Percentiles rank a stretch among this genome's conserved stretches.
Evolutionary conservation across 1,140 invertebrate genomes (phyloP).

Genomic region (Drosophila malerkotliana): DNA sequence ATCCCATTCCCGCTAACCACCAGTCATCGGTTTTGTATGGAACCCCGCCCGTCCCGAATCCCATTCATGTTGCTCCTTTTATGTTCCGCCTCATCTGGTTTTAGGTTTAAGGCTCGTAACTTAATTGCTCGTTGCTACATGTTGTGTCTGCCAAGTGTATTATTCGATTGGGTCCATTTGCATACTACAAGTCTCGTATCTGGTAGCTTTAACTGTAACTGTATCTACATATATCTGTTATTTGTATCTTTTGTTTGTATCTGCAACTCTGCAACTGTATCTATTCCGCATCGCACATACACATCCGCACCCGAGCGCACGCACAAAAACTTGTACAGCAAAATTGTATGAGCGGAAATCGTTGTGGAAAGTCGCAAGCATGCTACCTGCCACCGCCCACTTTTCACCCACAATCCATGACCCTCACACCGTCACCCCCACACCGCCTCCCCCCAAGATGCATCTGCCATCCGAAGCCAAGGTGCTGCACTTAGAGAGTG

Average conservation of each 20-base stretch:
- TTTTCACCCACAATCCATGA: neutral
- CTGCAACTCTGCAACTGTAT: slow-evolving; percentile 43
- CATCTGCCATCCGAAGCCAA: slow-evolving; percentile 13
- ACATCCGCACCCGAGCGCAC: slow-evolving; percentile 18
- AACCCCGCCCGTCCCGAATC: neutral
- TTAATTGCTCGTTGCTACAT: slow-evolving; percentile 73
- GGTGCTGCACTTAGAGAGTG: slow-evolving; percentile 35
- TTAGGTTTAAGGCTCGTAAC: slow-evolving; percentile 66
- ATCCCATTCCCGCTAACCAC: slow-evolving; percentile 13
- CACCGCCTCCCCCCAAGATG: slow-evolving; percentile 1
- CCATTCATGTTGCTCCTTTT: slow-evolving; percentile 37
- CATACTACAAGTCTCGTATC: slow-evolving; percentile 42
- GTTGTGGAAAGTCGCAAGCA: slow-evolving; percentile 68
- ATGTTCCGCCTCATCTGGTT: slow-evolving; percentile 54
- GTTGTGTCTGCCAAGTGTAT: slow-evolving; percentile 56
- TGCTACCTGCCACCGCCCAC: slow-evolving; percentile 24
- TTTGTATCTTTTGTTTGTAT: slow-evolving; percentile 45
- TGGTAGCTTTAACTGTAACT: slow-evolving; percentile 29
- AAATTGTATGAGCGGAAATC: slow-evolving; percentile 66
- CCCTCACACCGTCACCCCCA: slow-evolving; percentile 6
- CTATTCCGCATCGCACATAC: slow-evolving; percentile 43
- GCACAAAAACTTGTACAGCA: slow-evolving; percentile 47
- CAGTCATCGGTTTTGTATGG: slow-evolving; percentile 20
- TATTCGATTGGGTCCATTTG: slow-evolving; percentile 54
- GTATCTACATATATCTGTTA: slow-evolving; percentile 12